Evolutionary conservation across 2,888 invertebrate genomes (phyloP).

Genomic region (Suillia variegata): DNA sequence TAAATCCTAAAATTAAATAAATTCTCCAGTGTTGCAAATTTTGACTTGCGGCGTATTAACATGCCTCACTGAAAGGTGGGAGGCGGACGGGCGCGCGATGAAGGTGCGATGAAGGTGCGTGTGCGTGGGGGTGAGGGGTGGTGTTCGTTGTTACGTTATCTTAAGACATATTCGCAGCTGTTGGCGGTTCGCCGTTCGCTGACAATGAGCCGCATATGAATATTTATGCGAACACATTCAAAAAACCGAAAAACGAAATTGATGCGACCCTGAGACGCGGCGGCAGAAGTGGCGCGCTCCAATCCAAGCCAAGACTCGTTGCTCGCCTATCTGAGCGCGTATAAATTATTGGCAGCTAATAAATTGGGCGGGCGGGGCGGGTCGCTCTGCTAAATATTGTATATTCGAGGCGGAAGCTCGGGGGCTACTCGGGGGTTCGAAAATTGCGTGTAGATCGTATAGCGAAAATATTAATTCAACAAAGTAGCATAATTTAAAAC

Average conservation of each 20-base stretch:
- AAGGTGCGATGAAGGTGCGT: neutral
- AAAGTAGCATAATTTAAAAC: neutral
- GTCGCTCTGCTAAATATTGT: too few species aligned
- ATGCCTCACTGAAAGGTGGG: constrained; percentile 24
- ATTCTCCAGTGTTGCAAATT: constrained; percentile 30
- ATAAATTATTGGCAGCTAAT: constrained; percentile 53
- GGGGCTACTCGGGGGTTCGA: too few species aligned
- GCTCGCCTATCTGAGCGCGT: constrained; percentile 28
- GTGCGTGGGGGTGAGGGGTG: neutral
- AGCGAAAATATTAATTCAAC: neutral
- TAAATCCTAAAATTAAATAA: constrained; percentile 49
- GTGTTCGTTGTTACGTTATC: neutral
- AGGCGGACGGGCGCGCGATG: neutral
- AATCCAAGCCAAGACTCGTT: too few species aligned
- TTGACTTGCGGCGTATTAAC: constrained; percentile 48
- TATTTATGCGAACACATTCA: constrained; percentile 44
- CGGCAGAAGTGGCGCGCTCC: constrained; percentile 49
- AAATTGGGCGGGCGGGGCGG: too few species aligned
- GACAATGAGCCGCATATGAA: constrained; percentile 47
- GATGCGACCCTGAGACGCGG: constrained; percentile 10
- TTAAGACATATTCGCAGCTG: constrained; percentile 7
- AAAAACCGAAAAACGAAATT: too few species aligned
- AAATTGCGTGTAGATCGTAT: constrained; percentile 3
- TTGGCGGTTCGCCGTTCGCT: too few species aligned
- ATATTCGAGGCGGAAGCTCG: too few species aligned